Conservation (phyloP, 2,797 vertebrate genomes). For the Kryptolebias ocellatus region DNA sequence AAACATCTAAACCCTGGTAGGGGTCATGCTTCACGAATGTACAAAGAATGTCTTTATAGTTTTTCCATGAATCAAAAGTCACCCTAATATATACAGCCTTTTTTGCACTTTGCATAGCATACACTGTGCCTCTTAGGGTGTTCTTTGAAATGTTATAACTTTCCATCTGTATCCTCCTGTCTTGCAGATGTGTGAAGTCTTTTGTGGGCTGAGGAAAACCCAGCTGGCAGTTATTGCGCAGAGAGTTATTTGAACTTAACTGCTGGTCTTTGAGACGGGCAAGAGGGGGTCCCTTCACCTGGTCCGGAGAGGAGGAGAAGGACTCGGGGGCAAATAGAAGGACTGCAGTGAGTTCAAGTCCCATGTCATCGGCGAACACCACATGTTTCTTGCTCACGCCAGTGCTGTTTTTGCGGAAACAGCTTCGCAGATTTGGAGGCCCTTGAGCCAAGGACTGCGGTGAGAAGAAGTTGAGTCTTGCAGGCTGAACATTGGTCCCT, state of each 20-base stretch:
- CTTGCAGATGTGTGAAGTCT: constrained; percentile 60
- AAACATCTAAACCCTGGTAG: constrained; percentile 41
- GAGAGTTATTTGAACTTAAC: constrained; percentile 11
- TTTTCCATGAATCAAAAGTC: constrained; percentile 83
- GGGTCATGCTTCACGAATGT: constrained; percentile 64
- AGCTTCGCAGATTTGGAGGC: constrained; percentile 32
- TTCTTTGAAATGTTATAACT: constrained; percentile 76
- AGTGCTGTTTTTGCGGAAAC: constrained; percentile 48
- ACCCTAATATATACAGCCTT: constrained; percentile 74
- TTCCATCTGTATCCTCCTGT: constrained; percentile 74
- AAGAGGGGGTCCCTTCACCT: constrained; percentile 14
- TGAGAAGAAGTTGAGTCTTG: neutral
- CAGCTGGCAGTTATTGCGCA: constrained; percentile 52
- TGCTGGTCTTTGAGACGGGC: constrained; percentile 20
- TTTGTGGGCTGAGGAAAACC: constrained; percentile 75
- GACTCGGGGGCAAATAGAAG: constrained; percentile 71
- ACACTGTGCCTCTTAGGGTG: constrained; percentile 76
- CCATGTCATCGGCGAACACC: constrained; percentile 85
- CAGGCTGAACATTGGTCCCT: neutral
- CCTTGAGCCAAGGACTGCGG: neutral
- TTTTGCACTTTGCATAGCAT: constrained; percentile 67
- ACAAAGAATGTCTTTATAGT: constrained; percentile 77
- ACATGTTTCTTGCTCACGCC: constrained; percentile 79
- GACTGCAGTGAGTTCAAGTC: constrained; percentile 80
- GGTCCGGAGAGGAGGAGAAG: neutral